A percentile compares a stretch with the other conserved stretches of the same genome.
Conservation (phyloP, 2,113 vertebrate species). For the Seriola aureovittata region DNA sequence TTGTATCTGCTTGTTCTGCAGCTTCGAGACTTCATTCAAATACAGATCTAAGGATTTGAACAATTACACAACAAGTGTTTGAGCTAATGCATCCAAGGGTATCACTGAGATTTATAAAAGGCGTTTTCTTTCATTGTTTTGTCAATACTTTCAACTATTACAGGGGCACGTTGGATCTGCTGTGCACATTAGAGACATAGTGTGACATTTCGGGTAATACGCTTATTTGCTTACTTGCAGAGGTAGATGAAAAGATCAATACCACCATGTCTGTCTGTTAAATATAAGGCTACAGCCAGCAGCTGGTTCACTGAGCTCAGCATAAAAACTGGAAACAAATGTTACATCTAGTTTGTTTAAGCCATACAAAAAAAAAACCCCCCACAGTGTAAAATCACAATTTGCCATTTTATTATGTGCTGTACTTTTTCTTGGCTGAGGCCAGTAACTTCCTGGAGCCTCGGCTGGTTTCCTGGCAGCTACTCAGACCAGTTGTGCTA, state of each 20-base stretch:
- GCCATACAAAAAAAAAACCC: neutral
- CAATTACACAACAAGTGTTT: neutral
- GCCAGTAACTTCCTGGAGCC: conserved; percentile 3
- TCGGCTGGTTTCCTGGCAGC: neutral
- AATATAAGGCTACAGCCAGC: neutral
- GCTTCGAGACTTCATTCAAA: neutral
- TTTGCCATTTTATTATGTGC: neutral
- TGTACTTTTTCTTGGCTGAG: neutral
- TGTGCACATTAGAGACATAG: neutral
- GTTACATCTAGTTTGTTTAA: neutral
- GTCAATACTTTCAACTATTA: neutral
- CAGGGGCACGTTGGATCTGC: neutral
- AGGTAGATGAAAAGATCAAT: no score
- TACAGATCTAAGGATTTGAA: neutral
- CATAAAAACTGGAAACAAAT: conserved; percentile 2
- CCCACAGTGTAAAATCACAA: neutral
- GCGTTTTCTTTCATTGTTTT: neutral
- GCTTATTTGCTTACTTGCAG: neutral
- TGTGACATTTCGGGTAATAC: neutral
- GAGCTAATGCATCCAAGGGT: neutral
- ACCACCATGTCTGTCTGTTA: neutral
- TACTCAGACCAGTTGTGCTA: neutral
- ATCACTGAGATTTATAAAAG: neutral
- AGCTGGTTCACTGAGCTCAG: neutral
- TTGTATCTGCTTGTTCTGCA: neutral